phyloP scores from a whole-genome alignment of 92 coral and sea anemone genomes.

The Zoanthus sansibaricus region DNA sequence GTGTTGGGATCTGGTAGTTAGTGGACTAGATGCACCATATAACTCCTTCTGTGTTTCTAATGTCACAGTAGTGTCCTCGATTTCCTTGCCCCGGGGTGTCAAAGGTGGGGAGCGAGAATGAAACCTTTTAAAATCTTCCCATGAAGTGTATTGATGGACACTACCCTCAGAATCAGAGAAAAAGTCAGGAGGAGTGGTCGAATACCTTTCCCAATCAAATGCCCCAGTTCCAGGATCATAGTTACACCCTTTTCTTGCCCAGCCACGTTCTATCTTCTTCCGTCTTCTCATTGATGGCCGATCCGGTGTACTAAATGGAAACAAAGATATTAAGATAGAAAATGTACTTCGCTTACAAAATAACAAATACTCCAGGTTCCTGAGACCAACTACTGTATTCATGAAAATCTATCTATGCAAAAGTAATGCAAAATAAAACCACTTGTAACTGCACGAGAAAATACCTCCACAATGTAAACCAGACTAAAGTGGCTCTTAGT shows the following conservation, averaged over 20 bases:
- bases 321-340: not conserved
- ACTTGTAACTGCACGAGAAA: not conserved
- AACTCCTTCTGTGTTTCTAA: not conserved
- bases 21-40: not conserved
- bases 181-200: constrained; percentile 36
- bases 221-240: not conserved
- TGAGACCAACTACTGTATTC: no score
- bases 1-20: not conserved
- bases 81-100: not conserved
- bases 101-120: not conserved
- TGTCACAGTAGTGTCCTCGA: not conserved
- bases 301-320: constrained; percentile 23
- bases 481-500: no score
- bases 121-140: constrained; percentile 11
- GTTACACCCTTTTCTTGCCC: constrained; percentile 4
- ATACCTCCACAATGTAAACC: no score
- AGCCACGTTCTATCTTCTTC: constrained; percentile 14
- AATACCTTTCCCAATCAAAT: constrained; percentile 27
- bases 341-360: no score
- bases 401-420: not conserved
- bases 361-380: no score
- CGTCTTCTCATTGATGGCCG: constrained; percentile 35
- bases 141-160: constrained; percentile 24
- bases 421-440: not conserved
- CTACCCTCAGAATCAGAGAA: constrained; percentile 42